Evolutionary conservation across 2,113 vertebrate species (phyloP).

Genomic region (Theristicus caerulescens): DNA sequence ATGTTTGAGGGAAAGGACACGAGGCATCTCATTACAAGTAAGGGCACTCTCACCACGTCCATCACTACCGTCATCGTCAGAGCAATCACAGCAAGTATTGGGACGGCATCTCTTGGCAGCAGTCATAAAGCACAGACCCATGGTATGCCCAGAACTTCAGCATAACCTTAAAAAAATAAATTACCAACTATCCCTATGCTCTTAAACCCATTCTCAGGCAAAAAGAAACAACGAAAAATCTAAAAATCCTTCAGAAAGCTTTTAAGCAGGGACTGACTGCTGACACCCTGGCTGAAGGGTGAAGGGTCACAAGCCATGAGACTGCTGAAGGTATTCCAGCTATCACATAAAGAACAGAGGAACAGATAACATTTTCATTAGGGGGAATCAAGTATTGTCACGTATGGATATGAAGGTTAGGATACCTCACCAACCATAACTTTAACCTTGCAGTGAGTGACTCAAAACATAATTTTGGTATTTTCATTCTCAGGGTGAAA

Average conservation of each 20-base stretch:
- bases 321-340: background rate
- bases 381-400: background rate
- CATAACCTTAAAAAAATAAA: background rate
- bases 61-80: background rate
- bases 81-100: background rate
- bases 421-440: background rate
- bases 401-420: background rate
- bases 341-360: background rate
- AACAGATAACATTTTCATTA: background rate
- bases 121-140: background rate
- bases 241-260: background rate
- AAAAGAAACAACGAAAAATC: background rate
- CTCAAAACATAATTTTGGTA: background rate
- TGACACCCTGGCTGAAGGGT: background rate
- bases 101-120: background rate
- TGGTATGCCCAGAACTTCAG: background rate
- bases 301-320: background rate
- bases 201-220: background rate
- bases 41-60: slow-evolving; percentile 11
- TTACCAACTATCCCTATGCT: background rate
- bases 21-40: slow-evolving; percentile 37
- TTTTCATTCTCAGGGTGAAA: background rate
- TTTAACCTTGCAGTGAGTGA: background rate
- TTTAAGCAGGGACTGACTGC: background rate
- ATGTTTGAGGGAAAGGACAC: slow-evolving; percentile 42